These are phyloP conservation scores for Eudemis profundana DNA, from an alignment of 2,888 invertebrate genomes.

Conservation along the genomic window DNA sequence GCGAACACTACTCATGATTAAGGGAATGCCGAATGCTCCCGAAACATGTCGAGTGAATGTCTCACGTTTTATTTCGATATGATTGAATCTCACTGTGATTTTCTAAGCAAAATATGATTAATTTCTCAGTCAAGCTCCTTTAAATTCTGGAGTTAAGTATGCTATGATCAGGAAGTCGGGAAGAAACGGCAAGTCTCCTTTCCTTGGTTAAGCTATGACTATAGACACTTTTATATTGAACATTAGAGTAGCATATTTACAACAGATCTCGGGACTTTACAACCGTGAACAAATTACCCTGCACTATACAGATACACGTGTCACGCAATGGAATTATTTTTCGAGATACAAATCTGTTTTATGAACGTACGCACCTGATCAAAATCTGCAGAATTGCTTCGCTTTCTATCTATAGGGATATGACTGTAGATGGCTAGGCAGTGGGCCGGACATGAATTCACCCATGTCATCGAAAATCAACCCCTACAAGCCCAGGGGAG, in stretches of 20 bases:
- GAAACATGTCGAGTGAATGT: too few relatives aligned
- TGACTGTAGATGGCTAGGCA: constrained; percentile 1
- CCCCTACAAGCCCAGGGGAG: background rate
- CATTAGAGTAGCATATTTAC: constrained; percentile 21
- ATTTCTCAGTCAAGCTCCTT: too few relatives aligned
- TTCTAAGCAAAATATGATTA: too few relatives aligned
- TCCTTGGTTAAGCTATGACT: too few relatives aligned
- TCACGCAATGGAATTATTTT: constrained; percentile 58
- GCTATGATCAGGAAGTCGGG: too few relatives aligned
- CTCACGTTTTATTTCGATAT: too few relatives aligned
- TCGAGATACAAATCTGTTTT: constrained; percentile 52
- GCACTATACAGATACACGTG: constrained; percentile 42
- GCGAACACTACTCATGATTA: too few relatives aligned
- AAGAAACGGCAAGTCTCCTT: too few relatives aligned
- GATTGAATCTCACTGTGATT: too few relatives aligned
- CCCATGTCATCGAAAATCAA: background rate
- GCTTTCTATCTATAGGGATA: constrained; percentile 52
- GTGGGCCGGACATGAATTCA: background rate
- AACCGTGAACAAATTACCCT: constrained; percentile 53
- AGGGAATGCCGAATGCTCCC: too few relatives aligned
- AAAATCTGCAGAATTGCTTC: constrained; percentile 53
- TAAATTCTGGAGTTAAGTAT: too few relatives aligned
- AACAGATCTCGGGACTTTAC: constrained; percentile 47
- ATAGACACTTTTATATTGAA: too few relatives aligned
- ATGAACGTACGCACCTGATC: constrained; percentile 48